Percentiles rank a stretch among this genome's conserved stretches.
Evolutionary conservation across 1,140 invertebrate genomes (phyloP).

Genomic region (Octopus sinensis): DNA sequence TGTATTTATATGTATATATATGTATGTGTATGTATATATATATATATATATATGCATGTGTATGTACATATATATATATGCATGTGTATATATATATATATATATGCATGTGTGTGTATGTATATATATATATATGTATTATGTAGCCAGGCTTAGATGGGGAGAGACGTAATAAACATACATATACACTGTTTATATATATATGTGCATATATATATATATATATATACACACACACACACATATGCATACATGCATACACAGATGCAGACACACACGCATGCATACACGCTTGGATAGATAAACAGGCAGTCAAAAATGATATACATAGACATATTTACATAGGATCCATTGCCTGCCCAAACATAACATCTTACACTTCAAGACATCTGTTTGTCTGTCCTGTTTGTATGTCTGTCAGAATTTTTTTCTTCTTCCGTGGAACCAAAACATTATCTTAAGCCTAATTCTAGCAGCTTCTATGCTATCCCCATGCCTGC

Average conservation of each 20-base stretch:
- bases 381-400: background rate
- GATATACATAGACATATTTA: slow-evolving; percentile 4
- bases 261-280: background rate
- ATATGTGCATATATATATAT: background rate
- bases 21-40: slow-evolving; percentile 16
- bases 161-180: background rate
- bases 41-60: slow-evolving; percentile 17
- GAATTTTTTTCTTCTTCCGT: too few species aligned
- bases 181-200: background rate
- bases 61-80: slow-evolving; percentile 4
- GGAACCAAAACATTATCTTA: too few species aligned
- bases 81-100: background rate
- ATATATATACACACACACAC: background rate
- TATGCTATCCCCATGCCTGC: too few species aligned
- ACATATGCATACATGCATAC: background rate
- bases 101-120: background rate
- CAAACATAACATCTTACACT: background rate
- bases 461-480: too few species aligned
- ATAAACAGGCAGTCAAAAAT: background rate
- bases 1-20: slow-evolving; percentile 17
- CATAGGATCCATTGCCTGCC: background rate
- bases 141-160: too few species aligned
- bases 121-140: slow-evolving; percentile 10
- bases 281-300: background rate
- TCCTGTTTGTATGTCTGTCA: too few species aligned